phyloP scores from a whole-genome alignment of 2,797 vertebrate genomes.

The Onychomys arenicola region DNA sequence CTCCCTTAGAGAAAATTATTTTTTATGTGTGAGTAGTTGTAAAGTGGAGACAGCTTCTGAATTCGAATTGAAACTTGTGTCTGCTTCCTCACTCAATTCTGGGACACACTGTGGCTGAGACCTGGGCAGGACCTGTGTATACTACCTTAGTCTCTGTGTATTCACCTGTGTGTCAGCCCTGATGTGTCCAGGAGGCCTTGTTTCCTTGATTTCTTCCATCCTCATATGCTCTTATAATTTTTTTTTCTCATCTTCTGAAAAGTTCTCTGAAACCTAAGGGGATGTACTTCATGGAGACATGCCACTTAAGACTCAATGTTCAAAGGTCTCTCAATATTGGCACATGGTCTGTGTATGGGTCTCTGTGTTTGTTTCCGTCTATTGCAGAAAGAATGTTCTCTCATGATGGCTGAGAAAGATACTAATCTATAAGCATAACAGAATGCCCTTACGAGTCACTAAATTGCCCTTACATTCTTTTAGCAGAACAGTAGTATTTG shows the following conservation, averaged over 20 bases:
- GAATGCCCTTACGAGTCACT: neutral
- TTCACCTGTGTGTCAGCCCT: neutral
- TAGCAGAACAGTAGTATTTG: neutral
- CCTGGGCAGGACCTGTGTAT: neutral
- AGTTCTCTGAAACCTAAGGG: too few relatives aligned
- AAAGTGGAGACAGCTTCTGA: neutral
- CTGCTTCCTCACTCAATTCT: neutral
- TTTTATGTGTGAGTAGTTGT: neutral
- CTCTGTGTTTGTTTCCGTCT: neutral
- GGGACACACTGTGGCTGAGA: neutral
- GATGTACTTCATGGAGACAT: neutral
- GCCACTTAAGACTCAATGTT: neutral
- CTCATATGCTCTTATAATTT: neutral
- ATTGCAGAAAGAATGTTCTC: too few relatives aligned
- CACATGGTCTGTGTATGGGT: neutral
- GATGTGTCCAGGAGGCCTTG: neutral
- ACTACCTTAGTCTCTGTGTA: too few relatives aligned
- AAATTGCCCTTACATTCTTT: neutral
- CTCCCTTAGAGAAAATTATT: neutral
- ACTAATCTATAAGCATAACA: neutral
- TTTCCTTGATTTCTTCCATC: neutral
- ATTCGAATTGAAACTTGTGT: neutral
- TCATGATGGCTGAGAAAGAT: neutral
- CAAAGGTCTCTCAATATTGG: neutral
- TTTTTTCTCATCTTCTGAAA: neutral